Evolutionary conservation across 2,888 invertebrate genomes (phyloP).

Genomic region (Caenorhabditis virilis): DNA sequence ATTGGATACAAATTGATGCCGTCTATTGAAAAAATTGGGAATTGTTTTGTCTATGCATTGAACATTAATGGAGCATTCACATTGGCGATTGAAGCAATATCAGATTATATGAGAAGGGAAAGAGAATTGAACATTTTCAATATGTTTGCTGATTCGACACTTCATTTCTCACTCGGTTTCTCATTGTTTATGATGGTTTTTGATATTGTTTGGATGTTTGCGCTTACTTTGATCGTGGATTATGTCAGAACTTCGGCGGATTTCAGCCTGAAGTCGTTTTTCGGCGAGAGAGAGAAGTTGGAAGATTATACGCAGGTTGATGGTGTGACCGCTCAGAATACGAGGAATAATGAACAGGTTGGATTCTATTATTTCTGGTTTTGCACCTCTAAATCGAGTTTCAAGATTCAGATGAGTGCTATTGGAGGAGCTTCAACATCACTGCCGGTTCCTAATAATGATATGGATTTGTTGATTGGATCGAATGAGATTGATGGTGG

Average conservation of each 20-base stretch:
- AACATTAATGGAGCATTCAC: slow-evolving; percentile 39
- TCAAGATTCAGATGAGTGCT: slow-evolving; percentile 32
- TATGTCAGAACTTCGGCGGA: slow-evolving; percentile 26
- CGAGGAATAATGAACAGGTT: slow-evolving; percentile 35
- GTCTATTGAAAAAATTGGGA: slow-evolving; percentile 23
- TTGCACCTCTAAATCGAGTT: no score
- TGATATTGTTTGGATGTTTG: slow-evolving; percentile 50
- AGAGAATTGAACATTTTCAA: slow-evolving; percentile 20
- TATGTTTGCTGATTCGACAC: slow-evolving; percentile 40
- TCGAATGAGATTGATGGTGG: slow-evolving; percentile 51
- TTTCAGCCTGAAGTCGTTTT: slow-evolving; percentile 21
- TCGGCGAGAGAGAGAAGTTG: slow-evolving; percentile 14
- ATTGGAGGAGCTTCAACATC: slow-evolving; percentile 12
- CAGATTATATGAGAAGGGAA: slow-evolving; percentile 51
- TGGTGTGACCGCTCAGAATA: slow-evolving; percentile 27
- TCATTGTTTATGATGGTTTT: slow-evolving; percentile 61
- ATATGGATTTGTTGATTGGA: slow-evolving; percentile 27
- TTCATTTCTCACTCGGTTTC: slow-evolving; percentile 54
- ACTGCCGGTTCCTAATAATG: slow-evolving; percentile 10
- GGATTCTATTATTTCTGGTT: neutral
- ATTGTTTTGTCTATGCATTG: slow-evolving; percentile 24
- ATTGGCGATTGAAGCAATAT: slow-evolving; percentile 38
- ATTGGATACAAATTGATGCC: slow-evolving; percentile 28
- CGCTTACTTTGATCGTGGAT: slow-evolving; percentile 31
- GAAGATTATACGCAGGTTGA: slow-evolving; percentile 13